phyloP scores from a whole-genome alignment of 2,888 invertebrate genomes.

The Leucophenga maculata region DNA sequence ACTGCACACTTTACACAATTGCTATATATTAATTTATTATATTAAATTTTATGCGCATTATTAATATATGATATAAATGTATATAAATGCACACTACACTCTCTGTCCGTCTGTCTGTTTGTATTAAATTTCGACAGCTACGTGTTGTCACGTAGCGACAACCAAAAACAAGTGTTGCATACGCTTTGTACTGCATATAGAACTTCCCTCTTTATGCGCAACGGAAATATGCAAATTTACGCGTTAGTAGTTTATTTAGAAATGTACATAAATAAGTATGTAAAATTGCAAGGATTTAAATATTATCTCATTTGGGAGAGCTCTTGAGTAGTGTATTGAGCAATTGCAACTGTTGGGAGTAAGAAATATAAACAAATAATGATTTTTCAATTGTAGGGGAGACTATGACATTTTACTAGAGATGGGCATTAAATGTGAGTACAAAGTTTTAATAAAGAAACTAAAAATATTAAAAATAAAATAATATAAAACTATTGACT shows the following conservation, averaged over 20 bases:
- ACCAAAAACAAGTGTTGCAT: slow-evolving; percentile 11
- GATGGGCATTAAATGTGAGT: too few species aligned
- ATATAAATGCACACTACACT: not conserved
- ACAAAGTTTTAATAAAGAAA: too few species aligned
- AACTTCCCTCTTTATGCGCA: not conserved
- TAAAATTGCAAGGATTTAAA: slow-evolving; percentile 47
- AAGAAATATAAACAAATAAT: too few species aligned
- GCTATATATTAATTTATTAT: not conserved
- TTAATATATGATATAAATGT: not conserved
- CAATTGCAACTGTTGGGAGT: too few species aligned
- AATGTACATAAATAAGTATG: slow-evolving; percentile 25
- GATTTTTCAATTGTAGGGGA: too few species aligned
- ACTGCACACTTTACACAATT: not conserved
- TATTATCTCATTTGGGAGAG: slow-evolving; percentile 28
- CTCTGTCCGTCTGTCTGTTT: not conserved
- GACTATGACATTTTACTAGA: too few species aligned
- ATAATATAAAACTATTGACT: too few species aligned
- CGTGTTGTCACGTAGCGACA: slow-evolving; percentile 20
- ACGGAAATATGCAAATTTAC: slow-evolving; percentile 50
- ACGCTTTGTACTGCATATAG: not conserved
- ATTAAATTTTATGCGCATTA: not conserved
- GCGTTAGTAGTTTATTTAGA: slow-evolving; percentile 46
- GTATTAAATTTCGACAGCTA: not conserved
- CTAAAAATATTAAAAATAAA: too few species aligned
- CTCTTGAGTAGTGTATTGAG: not conserved